Percentiles rank a stretch among this genome's conserved stretches.
These are phyloP conservation scores for Clamator glandarius DNA, from an alignment of 2,797 vertebrate species.

Conservation along the genomic window DNA sequence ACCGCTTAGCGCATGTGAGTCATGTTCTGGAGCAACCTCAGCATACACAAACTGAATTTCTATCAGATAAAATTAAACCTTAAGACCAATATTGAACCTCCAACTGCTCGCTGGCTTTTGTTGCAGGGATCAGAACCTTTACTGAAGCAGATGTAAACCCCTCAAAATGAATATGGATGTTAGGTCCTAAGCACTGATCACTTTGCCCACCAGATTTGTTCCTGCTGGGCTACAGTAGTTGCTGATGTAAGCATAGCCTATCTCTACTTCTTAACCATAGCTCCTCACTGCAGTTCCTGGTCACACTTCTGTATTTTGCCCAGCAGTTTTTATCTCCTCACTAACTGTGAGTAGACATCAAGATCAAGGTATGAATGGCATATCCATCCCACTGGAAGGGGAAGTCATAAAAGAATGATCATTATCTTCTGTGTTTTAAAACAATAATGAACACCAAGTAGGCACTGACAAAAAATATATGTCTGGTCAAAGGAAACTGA, in stretches of 20 bases:
- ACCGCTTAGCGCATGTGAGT: background rate
- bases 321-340: background rate
- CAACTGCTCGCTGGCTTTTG: background rate
- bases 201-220: background rate
- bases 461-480: background rate
- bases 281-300: background rate
- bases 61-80: constrained; percentile 3
- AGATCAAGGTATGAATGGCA: background rate
- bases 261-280: background rate
- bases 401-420: background rate
- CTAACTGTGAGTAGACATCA: background rate
- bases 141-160: background rate
- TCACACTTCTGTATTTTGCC: background rate
- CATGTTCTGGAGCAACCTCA: background rate
- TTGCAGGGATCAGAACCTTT: background rate
- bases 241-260: background rate
- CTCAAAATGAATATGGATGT: background rate
- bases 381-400: background rate
- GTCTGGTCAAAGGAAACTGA: constrained; percentile 36
- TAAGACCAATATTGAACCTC: background rate
- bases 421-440: background rate
- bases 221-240: background rate
- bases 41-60: background rate
- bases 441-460: background rate
- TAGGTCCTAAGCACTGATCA: rapidly evolving